Evolutionary conservation across 2,797 vertebrate species (phyloP), one percentile per base, ranked within the genome.

Genomic region (Megaceryle alcyon): DNA sequence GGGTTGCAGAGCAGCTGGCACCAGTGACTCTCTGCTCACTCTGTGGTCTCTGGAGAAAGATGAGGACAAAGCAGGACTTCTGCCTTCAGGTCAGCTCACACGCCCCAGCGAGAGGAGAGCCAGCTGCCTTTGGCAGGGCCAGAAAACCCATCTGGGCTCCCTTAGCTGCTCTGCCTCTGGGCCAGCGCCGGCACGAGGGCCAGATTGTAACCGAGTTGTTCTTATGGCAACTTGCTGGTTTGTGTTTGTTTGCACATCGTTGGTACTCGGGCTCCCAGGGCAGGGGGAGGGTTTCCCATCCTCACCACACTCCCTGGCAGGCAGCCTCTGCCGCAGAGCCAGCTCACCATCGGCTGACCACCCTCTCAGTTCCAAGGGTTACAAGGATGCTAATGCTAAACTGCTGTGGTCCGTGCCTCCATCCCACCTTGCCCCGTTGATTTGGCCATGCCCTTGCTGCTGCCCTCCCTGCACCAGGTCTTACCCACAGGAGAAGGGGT

Each of bases 271-370:
- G 51, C 56, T 70, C 64, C 29, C 39, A 13, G 39, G 10, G 39
- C 39, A 13, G 35, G 4, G 37, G 31, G 41, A 0, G 4, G 44
- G 43, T 28, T 73, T 39, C 54, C 57, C 6, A 0, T 56, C 56
- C 56, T 31, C 26, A 2, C 46, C 5, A 4, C 1, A 11, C 61
- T 60, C 53, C 2, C 1, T 6, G 29, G 29, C 53, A 31, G 53
- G 53, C 53, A 54, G 29, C 29, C 54, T 56, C 54, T n/a, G 28
- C 77, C 20, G 44, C n/a, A 4, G 56, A 54, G 51, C 69, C 14
- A 29, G 2, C 31, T 35, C 3, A 2, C 48, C 56, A 3, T 48
- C 17, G 0, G 6, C 33, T 21, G 23, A 3, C 29, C 25, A 4
- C 48, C 1, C 0, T 13, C 70, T 26, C 35, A 0, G 26, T 28